A percentile compares a stretch with the other conserved stretches of the same genome.
Evolutionary conservation across 2,113 vertebrate genomes (phyloP).

Genomic region (Saimiri boliviensis): DNA sequence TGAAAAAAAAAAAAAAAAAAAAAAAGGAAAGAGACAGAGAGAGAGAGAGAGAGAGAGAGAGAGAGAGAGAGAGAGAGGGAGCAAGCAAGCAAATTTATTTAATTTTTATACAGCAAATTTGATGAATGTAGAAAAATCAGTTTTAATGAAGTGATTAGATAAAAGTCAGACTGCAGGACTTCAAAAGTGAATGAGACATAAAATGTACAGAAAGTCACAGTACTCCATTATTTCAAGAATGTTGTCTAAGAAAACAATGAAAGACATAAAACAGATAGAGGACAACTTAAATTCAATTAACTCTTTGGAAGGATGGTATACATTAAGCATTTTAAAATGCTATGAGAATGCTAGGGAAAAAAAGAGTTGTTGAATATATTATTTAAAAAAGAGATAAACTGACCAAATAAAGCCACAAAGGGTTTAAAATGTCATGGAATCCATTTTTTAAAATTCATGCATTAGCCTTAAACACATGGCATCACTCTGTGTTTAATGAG

Average conservation of each 20-base stretch:
- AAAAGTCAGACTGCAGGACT: not conserved
- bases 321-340: not conserved
- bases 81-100: not conserved
- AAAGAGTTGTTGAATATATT: not conserved
- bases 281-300: not conserved
- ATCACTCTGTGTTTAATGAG: not conserved
- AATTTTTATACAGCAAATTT: not conserved
- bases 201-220: not conserved
- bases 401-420: not conserved
- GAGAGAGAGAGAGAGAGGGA: too few species aligned
- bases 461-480: not conserved
- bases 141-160: not conserved
- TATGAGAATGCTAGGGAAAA: not conserved
- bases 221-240: not conserved
- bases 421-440: not conserved
- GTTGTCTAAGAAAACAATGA: not conserved
- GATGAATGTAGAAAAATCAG: not conserved
- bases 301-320: not conserved
- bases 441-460: not conserved
- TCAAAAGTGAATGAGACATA: not conserved
- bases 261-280: not conserved
- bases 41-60: too few species aligned
- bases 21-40: rapidly evolving
- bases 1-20: too few species aligned
- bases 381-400: not conserved